Conservation (phyloP, 1,140 invertebrate genomes). For the Drosophila sechellia region DNA sequence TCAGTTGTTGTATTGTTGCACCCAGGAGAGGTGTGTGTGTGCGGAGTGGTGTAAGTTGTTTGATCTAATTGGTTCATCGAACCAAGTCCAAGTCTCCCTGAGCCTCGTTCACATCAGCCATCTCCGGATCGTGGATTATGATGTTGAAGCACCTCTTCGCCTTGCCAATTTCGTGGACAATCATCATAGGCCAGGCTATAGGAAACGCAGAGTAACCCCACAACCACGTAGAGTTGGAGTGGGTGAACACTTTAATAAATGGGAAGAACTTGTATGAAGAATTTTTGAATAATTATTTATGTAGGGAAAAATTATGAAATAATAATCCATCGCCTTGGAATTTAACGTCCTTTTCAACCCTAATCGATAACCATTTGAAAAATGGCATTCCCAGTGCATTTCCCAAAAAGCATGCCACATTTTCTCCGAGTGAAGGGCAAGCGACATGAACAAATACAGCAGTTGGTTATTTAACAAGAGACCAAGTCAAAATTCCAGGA, state of each 20-base stretch:
- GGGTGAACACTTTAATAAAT: background rate
- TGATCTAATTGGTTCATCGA: constrained; percentile 83
- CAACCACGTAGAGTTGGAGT: background rate
- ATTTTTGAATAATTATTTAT: background rate
- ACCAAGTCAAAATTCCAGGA: constrained; percentile 68
- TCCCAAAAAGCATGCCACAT: constrained; percentile 17
- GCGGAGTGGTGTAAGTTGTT: constrained; percentile 68
- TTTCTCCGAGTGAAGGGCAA: constrained; percentile 12
- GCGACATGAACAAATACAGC: constrained; percentile 72
- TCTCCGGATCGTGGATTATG: constrained; percentile 36
- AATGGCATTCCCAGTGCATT: background rate
- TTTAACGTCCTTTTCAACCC: background rate
- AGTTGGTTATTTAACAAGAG: constrained; percentile 77
- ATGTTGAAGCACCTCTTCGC: constrained; percentile 18
- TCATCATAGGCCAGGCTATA: constrained; percentile 32
- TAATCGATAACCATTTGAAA: background rate
- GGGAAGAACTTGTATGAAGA: background rate
- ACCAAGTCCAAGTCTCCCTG: constrained; percentile 39
- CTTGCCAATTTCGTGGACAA: constrained; percentile 38
- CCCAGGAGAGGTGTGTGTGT: constrained; percentile 34
- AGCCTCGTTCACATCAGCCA: constrained; percentile 17
- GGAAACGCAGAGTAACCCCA: constrained; percentile 6
- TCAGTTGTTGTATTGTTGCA: constrained; percentile 47
- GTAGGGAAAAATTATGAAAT: background rate
- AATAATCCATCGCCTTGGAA: no score